These are phyloP conservation scores for Sinocyclocheilus anshuiensis DNA, from an alignment of 2,113 vertebrate species.

Conservation along the genomic window DNA sequence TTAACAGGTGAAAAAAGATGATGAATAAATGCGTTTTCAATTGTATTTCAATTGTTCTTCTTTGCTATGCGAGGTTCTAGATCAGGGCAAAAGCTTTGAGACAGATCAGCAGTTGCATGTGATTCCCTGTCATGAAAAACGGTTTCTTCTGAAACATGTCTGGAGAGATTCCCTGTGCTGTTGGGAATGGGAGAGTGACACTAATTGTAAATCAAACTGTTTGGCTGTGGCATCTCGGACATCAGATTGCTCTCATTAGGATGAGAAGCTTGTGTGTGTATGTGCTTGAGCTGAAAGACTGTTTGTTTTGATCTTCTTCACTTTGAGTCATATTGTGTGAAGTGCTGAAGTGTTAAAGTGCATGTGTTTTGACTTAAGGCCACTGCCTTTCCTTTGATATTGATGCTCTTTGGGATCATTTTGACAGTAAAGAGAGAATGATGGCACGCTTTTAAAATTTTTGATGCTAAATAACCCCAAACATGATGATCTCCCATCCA, in stretches of 20 bases:
- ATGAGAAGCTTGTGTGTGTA: background rate
- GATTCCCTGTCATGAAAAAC: background rate
- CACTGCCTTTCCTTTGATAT: background rate
- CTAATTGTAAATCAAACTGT: conserved; percentile 64
- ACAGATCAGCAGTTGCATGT: conserved; percentile 6
- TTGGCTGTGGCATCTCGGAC: conserved; percentile 55
- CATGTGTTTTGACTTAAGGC: conserved; percentile 33
- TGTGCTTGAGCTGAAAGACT: conserved; percentile 38
- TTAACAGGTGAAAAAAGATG: background rate
- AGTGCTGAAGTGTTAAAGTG: conserved; percentile 12
- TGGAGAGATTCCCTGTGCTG: conserved; percentile 49
- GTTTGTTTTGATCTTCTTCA: conserved; percentile 55
- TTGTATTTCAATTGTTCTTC: background rate
- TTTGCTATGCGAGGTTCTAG: background rate
- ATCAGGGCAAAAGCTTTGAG: background rate
- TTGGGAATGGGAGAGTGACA: conserved; percentile 53
- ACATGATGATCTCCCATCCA: background rate
- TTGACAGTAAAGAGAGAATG: background rate
- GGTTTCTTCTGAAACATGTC: background rate
- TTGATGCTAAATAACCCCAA: background rate
- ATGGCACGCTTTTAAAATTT: background rate
- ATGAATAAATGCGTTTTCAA: background rate
- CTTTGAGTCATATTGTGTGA: conserved; percentile 61
- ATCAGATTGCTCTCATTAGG: conserved; percentile 7
- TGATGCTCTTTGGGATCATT: background rate